Percentiles rank a stretch among this genome's conserved stretches.
Conservation (phyloP, 1,140 invertebrate genomes). For the Halyomorpha halys region DNA sequence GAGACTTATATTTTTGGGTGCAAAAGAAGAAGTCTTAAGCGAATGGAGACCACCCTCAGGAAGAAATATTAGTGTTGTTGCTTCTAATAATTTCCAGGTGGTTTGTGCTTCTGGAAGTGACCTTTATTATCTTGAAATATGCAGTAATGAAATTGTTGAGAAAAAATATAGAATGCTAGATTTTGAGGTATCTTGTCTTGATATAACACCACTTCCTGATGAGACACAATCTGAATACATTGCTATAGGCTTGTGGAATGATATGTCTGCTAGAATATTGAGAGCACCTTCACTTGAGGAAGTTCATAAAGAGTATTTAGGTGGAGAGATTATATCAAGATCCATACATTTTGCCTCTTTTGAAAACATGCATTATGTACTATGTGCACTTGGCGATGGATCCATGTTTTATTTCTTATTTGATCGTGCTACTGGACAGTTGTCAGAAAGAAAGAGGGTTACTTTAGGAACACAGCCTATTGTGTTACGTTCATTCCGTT, state of each 20-base stretch:
- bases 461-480: slow-evolving; percentile 96
- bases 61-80: slow-evolving; percentile 75
- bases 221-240: slow-evolving; percentile 54
- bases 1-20: slow-evolving; percentile 53
- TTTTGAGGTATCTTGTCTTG: slow-evolving; percentile 92
- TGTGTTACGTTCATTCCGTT: slow-evolving; percentile 80
- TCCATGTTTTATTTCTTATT: slow-evolving; percentile 94
- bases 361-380: slow-evolving; percentile 71
- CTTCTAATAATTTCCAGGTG: slow-evolving; percentile 72
- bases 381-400: slow-evolving; percentile 92
- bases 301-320: slow-evolving; percentile 73
- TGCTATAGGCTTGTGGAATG: slow-evolving; percentile 93
- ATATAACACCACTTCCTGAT: slow-evolving; percentile 66
- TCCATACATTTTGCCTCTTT: slow-evolving; percentile 91
- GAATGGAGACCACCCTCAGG: slow-evolving; percentile 68
- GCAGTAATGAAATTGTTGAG: slow-evolving; percentile 49
- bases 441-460: slow-evolving; percentile 80
- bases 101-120: slow-evolving; percentile 81
- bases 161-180: slow-evolving; percentile 62
- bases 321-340: slow-evolving; percentile 90
- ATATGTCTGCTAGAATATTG: slow-evolving; percentile 83
- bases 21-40: slow-evolving; percentile 42
- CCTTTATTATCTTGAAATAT: slow-evolving; percentile 80
- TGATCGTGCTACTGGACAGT: slow-evolving; percentile 54
- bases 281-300: slow-evolving; percentile 65